A percentile compares a stretch with the other conserved stretches of the same genome.
These are phyloP conservation scores for Sabatieria punctata DNA, from an alignment of 2,888 invertebrate species.

Conservation along the genomic window DNA sequence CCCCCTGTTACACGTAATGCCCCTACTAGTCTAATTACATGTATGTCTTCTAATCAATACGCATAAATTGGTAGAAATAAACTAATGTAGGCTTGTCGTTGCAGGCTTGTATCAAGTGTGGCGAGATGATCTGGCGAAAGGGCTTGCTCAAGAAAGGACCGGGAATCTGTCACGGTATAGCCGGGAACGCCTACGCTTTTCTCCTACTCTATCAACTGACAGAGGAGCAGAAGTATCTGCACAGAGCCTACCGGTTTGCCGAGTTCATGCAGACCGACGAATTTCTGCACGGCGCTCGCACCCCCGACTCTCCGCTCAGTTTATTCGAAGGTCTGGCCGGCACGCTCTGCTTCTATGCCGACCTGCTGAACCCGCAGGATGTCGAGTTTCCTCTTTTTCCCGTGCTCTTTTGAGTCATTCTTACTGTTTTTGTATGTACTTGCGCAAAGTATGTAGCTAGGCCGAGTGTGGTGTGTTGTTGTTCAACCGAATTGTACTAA, in stretches of 20 bases:
- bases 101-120: conserved; percentile 48
- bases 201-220: conserved; percentile 57
- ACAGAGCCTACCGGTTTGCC: conserved; percentile 51
- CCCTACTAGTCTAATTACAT: too few species aligned
- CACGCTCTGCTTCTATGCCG: conserved; percentile 60
- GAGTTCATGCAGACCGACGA: conserved; percentile 48
- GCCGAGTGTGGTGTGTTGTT: too few species aligned
- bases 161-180: conserved; percentile 68
- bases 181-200: conserved; percentile 64
- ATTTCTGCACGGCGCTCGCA: conserved; percentile 49
- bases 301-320: conserved; percentile 63
- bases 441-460: too few species aligned
- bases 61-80: too few species aligned
- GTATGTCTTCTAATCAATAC: too few species aligned
- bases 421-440: too few species aligned
- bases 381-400: conserved; percentile 70
- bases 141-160: conserved; percentile 71
- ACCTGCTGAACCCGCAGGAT: conserved; percentile 51
- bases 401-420: conserved; percentile 41
- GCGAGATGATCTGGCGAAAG: conserved; percentile 60
- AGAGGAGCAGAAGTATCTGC: conserved; percentile 19
- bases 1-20: too few species aligned
- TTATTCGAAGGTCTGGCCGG: conserved; percentile 73
- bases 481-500: too few species aligned
- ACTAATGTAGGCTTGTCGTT: too few species aligned